Conservation (phyloP, 2,888 invertebrate genomes). For the Phengaris arion region DNA sequence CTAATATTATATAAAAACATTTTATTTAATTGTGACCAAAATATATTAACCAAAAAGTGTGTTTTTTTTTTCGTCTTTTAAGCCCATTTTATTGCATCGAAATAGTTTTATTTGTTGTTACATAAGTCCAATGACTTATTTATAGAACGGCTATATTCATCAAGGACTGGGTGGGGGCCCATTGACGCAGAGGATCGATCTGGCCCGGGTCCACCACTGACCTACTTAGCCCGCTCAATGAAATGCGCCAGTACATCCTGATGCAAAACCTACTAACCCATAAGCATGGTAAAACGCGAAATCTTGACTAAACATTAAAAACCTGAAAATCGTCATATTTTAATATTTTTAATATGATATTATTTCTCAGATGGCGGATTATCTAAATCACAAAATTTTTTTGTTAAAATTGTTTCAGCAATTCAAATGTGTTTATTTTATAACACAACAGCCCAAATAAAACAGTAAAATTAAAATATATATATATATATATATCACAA, state of each 20-base stretch:
- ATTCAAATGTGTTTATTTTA: too few relatives aligned
- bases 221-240: constrained; percentile 72
- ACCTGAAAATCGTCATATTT: too few relatives aligned
- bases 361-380: too few relatives aligned
- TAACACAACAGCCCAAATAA: too few relatives aligned
- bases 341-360: too few relatives aligned
- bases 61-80: neutral
- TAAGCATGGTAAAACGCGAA: neutral
- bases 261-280: constrained; percentile 28
- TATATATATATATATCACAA: neutral
- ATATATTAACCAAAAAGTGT: too few relatives aligned
- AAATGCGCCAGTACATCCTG: constrained; percentile 48
- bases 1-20: too few relatives aligned
- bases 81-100: neutral
- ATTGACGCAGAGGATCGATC: constrained; percentile 71
- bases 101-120: neutral
- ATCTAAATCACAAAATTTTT: too few relatives aligned
- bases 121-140: constrained; percentile 48
- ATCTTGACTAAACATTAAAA: too few relatives aligned
- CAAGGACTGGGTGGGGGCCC: constrained; percentile 37
- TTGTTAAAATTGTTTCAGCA: too few relatives aligned
- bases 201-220: constrained; percentile 58
- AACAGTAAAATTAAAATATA: neutral
- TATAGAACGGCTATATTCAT: constrained; percentile 51
- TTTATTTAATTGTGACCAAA: too few relatives aligned